Evolutionary conservation across 2,797 vertebrate genomes (phyloP), one percentile per base, ranked within the genome.

Genomic region (Hypotaenidia philippensis): DNA sequence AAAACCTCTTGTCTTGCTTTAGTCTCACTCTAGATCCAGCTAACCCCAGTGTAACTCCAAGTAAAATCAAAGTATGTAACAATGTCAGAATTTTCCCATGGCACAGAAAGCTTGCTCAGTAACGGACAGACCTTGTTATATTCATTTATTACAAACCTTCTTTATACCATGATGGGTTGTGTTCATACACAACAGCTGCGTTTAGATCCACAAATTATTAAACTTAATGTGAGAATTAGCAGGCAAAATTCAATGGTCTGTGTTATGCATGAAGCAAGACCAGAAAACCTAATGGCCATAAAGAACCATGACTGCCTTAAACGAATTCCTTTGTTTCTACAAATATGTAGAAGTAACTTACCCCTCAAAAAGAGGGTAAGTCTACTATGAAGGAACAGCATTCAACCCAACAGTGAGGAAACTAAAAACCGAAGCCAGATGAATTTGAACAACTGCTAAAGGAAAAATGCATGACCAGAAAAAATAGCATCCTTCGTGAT

Each of bases 121-220:
- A 87, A 87, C 36, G 25, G 86, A 81, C 0, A 81, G 76, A 65
- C 44, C 50, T 81, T 83, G 20, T 89, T 87, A 56, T 68, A 71
- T 34, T 66, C 53, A 57, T 45, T 75, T 91, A 83, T 75, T 71
- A 83, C 64, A 93, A 91, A 92, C 44, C 11, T 60, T 60, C 38
- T 94, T 96, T 85, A 76, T 85, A 65, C 26, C 14, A 45, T 9
- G 18, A 55, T 26, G 47, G 5, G 22, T 44, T 64, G 26, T 85
- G 60, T 55, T 95, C 69, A 80, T 40, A 38, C 44, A 76, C 4
- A 1, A 95, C 94, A 96, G 93, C 94, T 96, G 94, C 91, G 89
- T 40, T 92, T 89, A 5, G 0, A 91, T 83, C 50, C 89, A 86
- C 79, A 81, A 83, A 93, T 89, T 93, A 87, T 49, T 75, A 90